These are phyloP conservation scores for Parazoanthus darwini DNA, from an alignment of 92 coral and sea anemone species.

Conservation along the genomic window DNA sequence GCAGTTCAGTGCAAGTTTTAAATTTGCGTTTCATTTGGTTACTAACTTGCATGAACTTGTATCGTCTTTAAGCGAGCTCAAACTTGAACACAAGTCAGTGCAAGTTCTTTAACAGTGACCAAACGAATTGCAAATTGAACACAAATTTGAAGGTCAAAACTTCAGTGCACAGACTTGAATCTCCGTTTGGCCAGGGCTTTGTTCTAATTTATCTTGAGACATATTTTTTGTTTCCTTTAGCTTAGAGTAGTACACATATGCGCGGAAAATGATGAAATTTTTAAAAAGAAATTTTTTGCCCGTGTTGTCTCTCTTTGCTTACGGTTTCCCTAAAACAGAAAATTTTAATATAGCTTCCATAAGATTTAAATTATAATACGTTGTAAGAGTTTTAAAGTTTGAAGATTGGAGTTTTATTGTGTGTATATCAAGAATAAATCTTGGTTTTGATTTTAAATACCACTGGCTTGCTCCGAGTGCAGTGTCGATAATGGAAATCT, in stretches of 20 bases:
- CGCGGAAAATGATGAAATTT: background rate
- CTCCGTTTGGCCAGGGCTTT: background rate
- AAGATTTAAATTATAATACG: conserved; percentile 33
- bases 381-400: conserved; percentile 8
- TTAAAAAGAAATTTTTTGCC: background rate
- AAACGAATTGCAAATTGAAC: no score
- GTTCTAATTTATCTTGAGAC: background rate
- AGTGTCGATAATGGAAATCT: background rate
- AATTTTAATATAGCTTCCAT: conserved; percentile 12
- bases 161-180: no score
- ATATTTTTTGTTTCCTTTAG: background rate
- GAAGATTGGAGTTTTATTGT: conserved; percentile 2
- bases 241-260: background rate
- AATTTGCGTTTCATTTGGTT: no score
- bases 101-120: no score
- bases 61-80: no score
- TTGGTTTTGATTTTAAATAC: background rate
- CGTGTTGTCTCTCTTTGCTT: background rate
- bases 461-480: background rate
- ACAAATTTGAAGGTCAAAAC: no score
- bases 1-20: no score
- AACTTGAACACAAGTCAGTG: no score
- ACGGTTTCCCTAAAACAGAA: background rate
- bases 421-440: conserved; percentile 1
- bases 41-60: no score